Evolutionary conservation across 2,888 invertebrate genomes (phyloP), one percentile per base, ranked within the genome.

Genomic region (Lochmaea capreae): DNA sequence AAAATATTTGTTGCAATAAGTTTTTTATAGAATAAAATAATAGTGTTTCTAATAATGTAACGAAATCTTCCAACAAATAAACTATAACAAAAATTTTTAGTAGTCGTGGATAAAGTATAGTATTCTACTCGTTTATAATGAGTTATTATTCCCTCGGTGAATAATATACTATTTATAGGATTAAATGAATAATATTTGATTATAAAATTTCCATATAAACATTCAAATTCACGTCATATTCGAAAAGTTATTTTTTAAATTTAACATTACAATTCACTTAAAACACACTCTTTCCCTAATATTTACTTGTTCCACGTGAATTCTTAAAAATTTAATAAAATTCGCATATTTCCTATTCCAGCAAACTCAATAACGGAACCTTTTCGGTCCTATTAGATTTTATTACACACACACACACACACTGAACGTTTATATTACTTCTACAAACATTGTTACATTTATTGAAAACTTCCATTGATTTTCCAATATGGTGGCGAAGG

Each of bases 281-380:
- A 72, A 75, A 72, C 71, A 71, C 66, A 73, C 65, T 74, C 61
- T 46, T 72, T 68, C 62, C 61, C 65, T 49, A 76, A 78, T 79
- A 80, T 76, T 79, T 78, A 76, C 79, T 81, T 80, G 81, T 83
- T 84, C 81, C 82, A 80, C 80, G 81, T 82, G 81, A 81, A 76
- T 83, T 82, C 82, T 81, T 83, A 79, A 80, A 80, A 83, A 83
- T 84, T 84, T 82, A 84, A 84, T 84, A 84, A 83, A 82, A 83
- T 79, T 81, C 83, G 81, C 82, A 82, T 81, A 81, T 83, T 80
- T 81, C 78, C 80, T 76, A 77, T 79, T 78, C 78, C 79, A 79
- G 78, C 80, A 81, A 81, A 83, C 81, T 81, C 82, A 82, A 82
- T 81, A 82, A 81, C 81, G 80, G 79, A 81, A 81, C 81, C 82